A percentile compares a stretch with the other conserved stretches of the same genome.
Evolutionary conservation across 1,140 invertebrate genomes (phyloP).

Genomic region (Ceratina australensis): DNA sequence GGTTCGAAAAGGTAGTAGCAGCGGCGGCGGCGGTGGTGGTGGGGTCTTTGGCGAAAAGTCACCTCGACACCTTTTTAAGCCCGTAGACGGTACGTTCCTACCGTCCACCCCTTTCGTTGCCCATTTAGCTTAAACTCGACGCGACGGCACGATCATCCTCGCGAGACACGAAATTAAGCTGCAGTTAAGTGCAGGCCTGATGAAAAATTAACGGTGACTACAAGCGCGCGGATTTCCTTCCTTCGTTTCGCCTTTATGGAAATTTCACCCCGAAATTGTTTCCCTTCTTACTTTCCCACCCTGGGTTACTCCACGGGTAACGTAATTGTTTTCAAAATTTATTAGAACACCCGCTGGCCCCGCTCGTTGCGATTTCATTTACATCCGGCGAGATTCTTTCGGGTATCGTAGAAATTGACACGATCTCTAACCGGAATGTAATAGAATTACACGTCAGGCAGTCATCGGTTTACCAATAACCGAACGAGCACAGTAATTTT

Average conservation of each 20-base stretch:
- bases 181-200: slow-evolving; percentile 53
- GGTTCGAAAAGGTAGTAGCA: slow-evolving; percentile 58
- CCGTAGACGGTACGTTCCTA: slow-evolving; percentile 55
- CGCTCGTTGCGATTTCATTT: slow-evolving; percentile 8
- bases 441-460: slow-evolving; percentile 14
- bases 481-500: background rate
- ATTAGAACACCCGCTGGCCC: slow-evolving; percentile 8
- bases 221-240: slow-evolving; percentile 34
- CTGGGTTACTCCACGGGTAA: background rate
- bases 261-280: slow-evolving; percentile 36
- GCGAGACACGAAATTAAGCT: slow-evolving; percentile 62
- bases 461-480: slow-evolving; percentile 6
- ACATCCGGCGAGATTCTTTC: background rate
- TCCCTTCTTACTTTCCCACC: background rate
- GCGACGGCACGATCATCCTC: slow-evolving; percentile 67
- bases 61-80: slow-evolving; percentile 73
- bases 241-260: slow-evolving; percentile 42
- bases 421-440: background rate
- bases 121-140: slow-evolving; percentile 64
- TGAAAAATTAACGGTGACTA: slow-evolving; percentile 58
- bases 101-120: slow-evolving; percentile 50
- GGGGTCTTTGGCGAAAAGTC: slow-evolving; percentile 71
- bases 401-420: background rate
- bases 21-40: too few relatives aligned
- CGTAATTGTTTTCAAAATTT: slow-evolving; percentile 43